These are phyloP conservation scores for Meriones unguiculatus DNA, from an alignment of 2,113 vertebrate genomes.

Conservation along the genomic window DNA sequence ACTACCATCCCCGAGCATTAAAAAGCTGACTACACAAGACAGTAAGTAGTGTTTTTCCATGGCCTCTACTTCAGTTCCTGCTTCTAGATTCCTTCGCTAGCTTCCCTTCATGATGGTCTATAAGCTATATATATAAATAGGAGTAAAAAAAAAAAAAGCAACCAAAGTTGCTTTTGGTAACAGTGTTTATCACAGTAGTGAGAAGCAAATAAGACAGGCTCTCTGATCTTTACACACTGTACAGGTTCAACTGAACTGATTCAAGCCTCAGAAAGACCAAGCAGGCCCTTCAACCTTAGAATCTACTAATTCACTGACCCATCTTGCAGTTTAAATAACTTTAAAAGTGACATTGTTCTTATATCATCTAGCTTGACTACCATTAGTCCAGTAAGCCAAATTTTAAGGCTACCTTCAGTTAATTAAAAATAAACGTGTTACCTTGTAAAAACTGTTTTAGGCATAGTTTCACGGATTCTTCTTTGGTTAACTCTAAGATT, in stretches of 20 bases:
- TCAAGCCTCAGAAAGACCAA: conserved; percentile 29
- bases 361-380: conserved; percentile 21
- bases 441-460: conserved; percentile 29
- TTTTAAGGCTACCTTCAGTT: conserved; percentile 49
- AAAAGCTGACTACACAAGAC: neutral
- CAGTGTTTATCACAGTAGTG: neutral
- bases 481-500: neutral
- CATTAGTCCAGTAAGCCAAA: neutral
- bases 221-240: neutral
- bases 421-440: conserved; percentile 9
- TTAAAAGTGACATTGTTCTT: conserved; percentile 30
- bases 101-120: neutral
- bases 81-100: neutral
- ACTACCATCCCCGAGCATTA: neutral
- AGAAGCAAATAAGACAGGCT: neutral
- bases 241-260: neutral
- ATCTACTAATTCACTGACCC: conserved; percentile 2
- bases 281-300: conserved; percentile 44
- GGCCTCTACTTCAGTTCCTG: neutral
- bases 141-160: too few species aligned
- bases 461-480: conserved; percentile 31
- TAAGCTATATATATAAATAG: neutral
- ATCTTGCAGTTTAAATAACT: conserved; percentile 16
- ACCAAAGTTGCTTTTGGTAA: neutral
- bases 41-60: neutral